A percentile compares a stretch with the other conserved stretches of the same genome.
phyloP scores from a whole-genome alignment of 2,888 invertebrate species.

The Drosophila kanekoi region DNA sequence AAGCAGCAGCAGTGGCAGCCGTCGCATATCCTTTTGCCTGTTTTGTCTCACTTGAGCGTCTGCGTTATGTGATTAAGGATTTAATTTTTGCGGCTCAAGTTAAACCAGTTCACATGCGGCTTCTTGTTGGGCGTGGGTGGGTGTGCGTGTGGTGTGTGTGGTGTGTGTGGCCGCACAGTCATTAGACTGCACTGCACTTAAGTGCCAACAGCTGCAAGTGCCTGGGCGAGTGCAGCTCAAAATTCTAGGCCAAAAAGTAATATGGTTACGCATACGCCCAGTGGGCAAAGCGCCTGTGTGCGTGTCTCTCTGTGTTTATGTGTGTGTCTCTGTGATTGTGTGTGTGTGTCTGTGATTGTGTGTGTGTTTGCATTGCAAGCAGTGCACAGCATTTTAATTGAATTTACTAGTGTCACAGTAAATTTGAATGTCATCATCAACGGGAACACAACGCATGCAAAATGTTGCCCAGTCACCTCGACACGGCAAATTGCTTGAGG shows the following conservation, averaged over 20 bases:
- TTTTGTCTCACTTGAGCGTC: slow-evolving; percentile 50
- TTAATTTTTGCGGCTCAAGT: slow-evolving; percentile 61
- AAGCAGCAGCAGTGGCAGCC: slow-evolving; percentile 1
- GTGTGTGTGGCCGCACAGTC: slow-evolving; percentile 34
- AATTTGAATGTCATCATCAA: slow-evolving; percentile 73
- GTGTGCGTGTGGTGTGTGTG: slow-evolving; percentile 11
- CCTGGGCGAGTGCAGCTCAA: slow-evolving; percentile 10
- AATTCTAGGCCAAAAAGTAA: slow-evolving; percentile 46
- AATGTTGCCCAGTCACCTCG: slow-evolving; percentile 63
- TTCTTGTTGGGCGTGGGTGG: slow-evolving; percentile 8
- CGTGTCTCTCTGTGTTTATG: neutral
- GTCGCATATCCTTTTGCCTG: slow-evolving; percentile 23
- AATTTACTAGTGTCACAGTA: slow-evolving; percentile 73
- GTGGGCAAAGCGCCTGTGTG: neutral
- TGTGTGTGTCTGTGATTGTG: neutral
- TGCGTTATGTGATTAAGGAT: slow-evolving; percentile 80
- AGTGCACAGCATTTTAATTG: slow-evolving; percentile 72
- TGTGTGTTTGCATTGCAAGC: slow-evolving; percentile 24
- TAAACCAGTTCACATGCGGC: slow-evolving; percentile 12
- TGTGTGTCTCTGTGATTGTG: no score
- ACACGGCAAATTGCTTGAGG: slow-evolving; percentile 59
- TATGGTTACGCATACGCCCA: slow-evolving; percentile 39
- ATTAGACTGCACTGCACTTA: slow-evolving; percentile 55
- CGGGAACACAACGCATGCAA: slow-evolving; percentile 23
- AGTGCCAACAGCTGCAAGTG: slow-evolving; percentile 38